Conservation (phyloP, 1,140 invertebrate genomes). For the Platorchestia sp. region DNA sequence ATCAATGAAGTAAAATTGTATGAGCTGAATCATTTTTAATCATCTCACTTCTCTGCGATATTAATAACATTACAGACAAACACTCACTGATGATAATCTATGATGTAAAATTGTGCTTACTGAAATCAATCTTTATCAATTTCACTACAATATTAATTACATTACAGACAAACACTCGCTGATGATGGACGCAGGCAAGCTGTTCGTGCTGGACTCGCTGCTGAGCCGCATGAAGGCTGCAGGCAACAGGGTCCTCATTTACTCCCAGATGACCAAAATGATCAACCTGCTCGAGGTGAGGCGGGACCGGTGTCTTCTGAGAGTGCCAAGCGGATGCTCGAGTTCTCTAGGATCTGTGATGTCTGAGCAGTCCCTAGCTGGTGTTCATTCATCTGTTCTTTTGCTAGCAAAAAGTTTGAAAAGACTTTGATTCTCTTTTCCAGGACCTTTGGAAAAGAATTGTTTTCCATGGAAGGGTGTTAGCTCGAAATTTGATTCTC, state of each 20-base stretch:
- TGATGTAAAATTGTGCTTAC: too few relatives aligned
- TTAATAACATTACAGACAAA: too few relatives aligned
- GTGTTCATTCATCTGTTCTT: neutral
- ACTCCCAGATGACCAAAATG: slow-evolving; percentile 98
- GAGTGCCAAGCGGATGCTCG: too few relatives aligned
- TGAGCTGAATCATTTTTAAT: too few relatives aligned
- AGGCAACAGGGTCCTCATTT: slow-evolving; percentile 94
- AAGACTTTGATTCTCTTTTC: neutral
- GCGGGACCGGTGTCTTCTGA: too few relatives aligned
- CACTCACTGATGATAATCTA: too few relatives aligned
- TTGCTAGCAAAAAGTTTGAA: neutral
- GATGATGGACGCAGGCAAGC: slow-evolving; percentile 93
- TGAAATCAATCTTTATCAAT: too few relatives aligned
- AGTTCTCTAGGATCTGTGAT: too few relatives aligned
- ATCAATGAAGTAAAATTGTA: too few relatives aligned
- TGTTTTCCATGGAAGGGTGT: too few relatives aligned
- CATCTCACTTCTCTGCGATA: neutral
- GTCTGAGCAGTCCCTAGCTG: neutral
- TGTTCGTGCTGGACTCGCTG: slow-evolving; percentile 88
- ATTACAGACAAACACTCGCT: slow-evolving; percentile 87
- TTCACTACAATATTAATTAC: neutral
- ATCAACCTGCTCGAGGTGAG: slow-evolving; percentile 93
- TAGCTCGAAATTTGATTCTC: too few relatives aligned
- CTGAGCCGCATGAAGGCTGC: slow-evolving; percentile 85
- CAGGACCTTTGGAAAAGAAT: neutral